Evolutionary conservation across 2,113 vertebrate species (phyloP), one percentile per base, ranked within the genome.

Genomic region (Etia nguti): DNA sequence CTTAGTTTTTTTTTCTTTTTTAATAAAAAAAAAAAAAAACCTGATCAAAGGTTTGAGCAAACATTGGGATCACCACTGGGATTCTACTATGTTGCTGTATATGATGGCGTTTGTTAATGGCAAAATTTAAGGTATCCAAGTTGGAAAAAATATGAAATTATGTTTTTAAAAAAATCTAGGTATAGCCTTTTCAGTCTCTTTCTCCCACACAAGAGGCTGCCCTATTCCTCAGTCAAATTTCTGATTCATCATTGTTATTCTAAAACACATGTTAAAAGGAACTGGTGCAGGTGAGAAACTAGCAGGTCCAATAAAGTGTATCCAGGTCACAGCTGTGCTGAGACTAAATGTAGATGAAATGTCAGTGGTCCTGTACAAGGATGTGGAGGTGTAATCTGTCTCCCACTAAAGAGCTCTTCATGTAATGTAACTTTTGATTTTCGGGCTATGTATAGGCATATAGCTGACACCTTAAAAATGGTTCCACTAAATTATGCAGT

Each of bases 381-480:
- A 54, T 9, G n/a, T 10, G 52, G 43, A 50, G 16, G 10, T 20
- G 70, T 48, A 29, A 20, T 48, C 10, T 48, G 18, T 29, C 68
- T 48, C 22, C 46, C 15, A 73, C 15, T 75, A 48, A 48, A 75
- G 41, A 18, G 4, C 70, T 48, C 24, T 50, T 50, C 70, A 5
- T 29, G 16, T 48, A 8, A 11, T 31, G 70, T 20, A 3, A 77
- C 20, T 77, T 77, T 29, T 31, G 43, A 75, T 75, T 48, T 75
- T 48, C 4, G 5, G 41, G 6, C 24, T 0, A 48, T 75, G 15
- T 75, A 46, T 11, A 31, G 16, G 0, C 10, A 20, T 10, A 62
- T 50, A 50, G 43, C 0, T 50, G 43, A 50, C 5, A 46, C 41
- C 22, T 0, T 75, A 48, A 31, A 31, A 75, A 73, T 48, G 22